Evolutionary conservation across 2,113 vertebrate genomes (phyloP).

Genomic region (Oryzias javanicus): DNA sequence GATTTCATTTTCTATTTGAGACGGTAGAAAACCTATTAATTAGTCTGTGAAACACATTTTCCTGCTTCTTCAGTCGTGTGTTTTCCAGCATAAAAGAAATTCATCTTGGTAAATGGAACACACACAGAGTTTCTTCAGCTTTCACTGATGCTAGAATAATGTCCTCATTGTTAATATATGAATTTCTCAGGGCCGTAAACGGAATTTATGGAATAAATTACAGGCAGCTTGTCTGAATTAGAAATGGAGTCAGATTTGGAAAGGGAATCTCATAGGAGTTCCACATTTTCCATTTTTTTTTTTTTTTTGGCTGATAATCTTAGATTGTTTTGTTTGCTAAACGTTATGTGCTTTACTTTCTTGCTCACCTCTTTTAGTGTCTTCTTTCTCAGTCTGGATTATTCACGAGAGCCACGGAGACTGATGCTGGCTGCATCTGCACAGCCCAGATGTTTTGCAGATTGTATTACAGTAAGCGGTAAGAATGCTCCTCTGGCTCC

Average conservation of each 20-base stretch:
- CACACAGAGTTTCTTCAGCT: conserved; percentile 1
- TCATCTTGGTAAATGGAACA: not conserved
- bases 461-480: conserved; percentile 66
- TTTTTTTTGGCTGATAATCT: not conserved
- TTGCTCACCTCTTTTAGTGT: not conserved
- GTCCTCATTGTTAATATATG: too few species aligned
- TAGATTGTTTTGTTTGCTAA: not conserved
- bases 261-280: not conserved
- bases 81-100: not conserved
- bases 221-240: conserved; percentile 4
- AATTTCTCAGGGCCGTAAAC: too few species aligned
- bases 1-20: too few species aligned
- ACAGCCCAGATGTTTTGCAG: conserved; percentile 70
- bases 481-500: conserved; percentile 64
- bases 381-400: conserved; percentile 11
- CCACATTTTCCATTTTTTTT: conserved; percentile 1
- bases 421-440: conserved; percentile 24
- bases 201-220: conserved; percentile 13
- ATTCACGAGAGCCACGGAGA: conserved; percentile 12
- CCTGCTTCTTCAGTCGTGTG: too few species aligned
- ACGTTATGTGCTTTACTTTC: not conserved
- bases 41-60: too few species aligned
- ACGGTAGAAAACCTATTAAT: too few species aligned
- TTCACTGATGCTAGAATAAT: too few species aligned
- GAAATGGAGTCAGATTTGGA: not conserved